Evolutionary conservation across 2,113 vertebrate genomes (phyloP).

Genomic region (Cichladusa arquata): DNA sequence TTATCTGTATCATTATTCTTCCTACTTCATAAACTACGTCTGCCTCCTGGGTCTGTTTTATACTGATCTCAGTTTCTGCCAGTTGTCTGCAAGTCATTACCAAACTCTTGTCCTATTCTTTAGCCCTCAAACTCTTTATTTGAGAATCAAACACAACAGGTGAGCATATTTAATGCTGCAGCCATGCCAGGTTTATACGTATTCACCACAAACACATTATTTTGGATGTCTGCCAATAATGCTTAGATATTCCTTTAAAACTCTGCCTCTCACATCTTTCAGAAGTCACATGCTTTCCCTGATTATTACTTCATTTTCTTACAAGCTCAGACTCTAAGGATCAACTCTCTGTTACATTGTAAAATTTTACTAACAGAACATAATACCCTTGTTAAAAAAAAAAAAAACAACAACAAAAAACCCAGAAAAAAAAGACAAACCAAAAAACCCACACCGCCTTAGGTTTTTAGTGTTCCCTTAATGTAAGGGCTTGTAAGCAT

Average conservation of each 20-base stretch:
- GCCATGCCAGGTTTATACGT: background rate
- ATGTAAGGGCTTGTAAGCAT: background rate
- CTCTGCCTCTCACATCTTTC: background rate
- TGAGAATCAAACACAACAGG: background rate
- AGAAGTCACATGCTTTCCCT: background rate
- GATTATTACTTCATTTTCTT: background rate
- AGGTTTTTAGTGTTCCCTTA: background rate
- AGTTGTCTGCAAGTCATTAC: slow-evolving; percentile 1
- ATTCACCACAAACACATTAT: background rate
- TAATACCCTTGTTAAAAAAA: background rate
- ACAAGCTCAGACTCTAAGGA: background rate
- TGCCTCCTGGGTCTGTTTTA: slow-evolving; percentile 28
- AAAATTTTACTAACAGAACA: background rate
- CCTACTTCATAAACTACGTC: slow-evolving; percentile 9
- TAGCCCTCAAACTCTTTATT: background rate
- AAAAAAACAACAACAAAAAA: no score
- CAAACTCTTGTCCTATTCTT: background rate
- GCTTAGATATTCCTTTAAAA: background rate
- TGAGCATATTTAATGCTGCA: background rate
- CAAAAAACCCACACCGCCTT: background rate
- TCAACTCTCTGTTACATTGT: background rate
- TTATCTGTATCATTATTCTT: slow-evolving; percentile 41
- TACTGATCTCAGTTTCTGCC: background rate
- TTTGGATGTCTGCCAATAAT: background rate
- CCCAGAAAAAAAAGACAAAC: no score